Evolutionary conservation across 2,888 invertebrate species (phyloP).

Genomic region (Drosophila anomalipes): DNA sequence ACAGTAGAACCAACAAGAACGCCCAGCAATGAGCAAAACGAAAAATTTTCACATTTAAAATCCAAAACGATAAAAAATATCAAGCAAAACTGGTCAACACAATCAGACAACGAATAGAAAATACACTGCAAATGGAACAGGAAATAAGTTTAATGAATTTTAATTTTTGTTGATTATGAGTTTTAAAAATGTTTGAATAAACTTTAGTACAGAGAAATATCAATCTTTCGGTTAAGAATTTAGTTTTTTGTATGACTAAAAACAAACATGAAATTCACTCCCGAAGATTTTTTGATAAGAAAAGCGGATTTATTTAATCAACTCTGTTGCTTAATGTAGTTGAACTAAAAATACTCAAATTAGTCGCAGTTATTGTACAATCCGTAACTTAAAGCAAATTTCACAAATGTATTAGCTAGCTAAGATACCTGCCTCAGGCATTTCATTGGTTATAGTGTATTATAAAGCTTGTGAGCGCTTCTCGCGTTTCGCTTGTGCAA

Average conservation of each 20-base stretch:
- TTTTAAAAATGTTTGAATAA: neutral
- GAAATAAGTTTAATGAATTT: neutral
- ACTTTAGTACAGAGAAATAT: neutral
- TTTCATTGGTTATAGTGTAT: conserved; percentile 56
- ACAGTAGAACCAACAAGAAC: conserved; percentile 42
- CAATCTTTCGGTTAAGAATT: neutral
- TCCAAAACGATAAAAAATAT: conserved; percentile 76
- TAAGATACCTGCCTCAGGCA: conserved; percentile 13
- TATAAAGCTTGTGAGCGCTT: conserved; percentile 61
- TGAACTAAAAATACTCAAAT: neutral
- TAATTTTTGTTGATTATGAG: neutral
- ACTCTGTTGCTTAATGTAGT: neutral
- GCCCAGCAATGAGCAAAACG: conserved; percentile 40
- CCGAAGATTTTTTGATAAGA: neutral
- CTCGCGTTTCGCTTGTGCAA: conserved; percentile 70
- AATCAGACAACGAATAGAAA: conserved; percentile 13
- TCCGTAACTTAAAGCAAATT: neutral
- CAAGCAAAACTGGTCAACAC: conserved; percentile 39
- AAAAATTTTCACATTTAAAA: conserved; percentile 76
- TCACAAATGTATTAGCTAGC: conserved; percentile 7
- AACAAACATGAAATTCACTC: neutral
- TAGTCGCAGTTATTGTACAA: neutral
- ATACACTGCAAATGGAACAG: conserved; percentile 38
- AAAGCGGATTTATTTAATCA: neutral
- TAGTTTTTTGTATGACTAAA: neutral